Percentiles rank a stretch among this genome's conserved stretches.
phyloP scores from a whole-genome alignment of 2,797 vertebrate genomes.

The Petrocephalus sullivani region DNA sequence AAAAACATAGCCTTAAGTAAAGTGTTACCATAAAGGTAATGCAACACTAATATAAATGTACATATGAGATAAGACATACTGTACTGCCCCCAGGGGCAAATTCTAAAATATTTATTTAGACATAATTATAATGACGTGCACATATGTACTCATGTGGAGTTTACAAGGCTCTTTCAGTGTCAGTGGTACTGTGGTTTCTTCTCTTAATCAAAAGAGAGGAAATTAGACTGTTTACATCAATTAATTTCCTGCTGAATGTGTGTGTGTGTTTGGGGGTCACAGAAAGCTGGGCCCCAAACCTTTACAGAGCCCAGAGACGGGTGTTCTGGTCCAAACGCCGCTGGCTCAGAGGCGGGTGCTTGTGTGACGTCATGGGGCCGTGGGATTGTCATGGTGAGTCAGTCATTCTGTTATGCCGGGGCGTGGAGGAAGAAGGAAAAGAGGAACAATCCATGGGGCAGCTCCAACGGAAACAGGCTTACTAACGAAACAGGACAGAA shows the following conservation, averaged over 20 bases:
- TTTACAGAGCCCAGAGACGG: too few species aligned
- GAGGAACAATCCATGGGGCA: too few species aligned
- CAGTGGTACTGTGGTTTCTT: not conserved
- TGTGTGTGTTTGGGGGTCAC: not conserved
- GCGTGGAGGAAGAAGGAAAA: too few species aligned
- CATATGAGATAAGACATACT: not conserved
- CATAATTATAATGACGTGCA: not conserved
- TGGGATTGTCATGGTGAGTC: too few species aligned
- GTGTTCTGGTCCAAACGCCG: too few species aligned
- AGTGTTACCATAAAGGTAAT: not conserved
- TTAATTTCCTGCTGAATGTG: not conserved
- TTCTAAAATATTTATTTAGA: not conserved
- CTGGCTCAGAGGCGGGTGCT: too few species aligned
- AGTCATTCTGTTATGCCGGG: too few species aligned
- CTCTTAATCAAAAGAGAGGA: not conserved
- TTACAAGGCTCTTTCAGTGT: not conserved
- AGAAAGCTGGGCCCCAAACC: too few species aligned
- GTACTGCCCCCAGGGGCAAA: not conserved
- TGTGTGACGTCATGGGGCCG: too few species aligned
- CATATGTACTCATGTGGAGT: not conserved
- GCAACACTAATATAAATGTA: not conserved
- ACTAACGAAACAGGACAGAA: too few species aligned
- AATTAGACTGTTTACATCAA: not conserved
- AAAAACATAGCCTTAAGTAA: too few species aligned
- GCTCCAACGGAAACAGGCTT: too few species aligned